A percentile compares a stretch with the other conserved stretches of the same genome.
Conservation (phyloP, 2,888 invertebrate genomes). For the Protodeltote pygarga region DNA sequence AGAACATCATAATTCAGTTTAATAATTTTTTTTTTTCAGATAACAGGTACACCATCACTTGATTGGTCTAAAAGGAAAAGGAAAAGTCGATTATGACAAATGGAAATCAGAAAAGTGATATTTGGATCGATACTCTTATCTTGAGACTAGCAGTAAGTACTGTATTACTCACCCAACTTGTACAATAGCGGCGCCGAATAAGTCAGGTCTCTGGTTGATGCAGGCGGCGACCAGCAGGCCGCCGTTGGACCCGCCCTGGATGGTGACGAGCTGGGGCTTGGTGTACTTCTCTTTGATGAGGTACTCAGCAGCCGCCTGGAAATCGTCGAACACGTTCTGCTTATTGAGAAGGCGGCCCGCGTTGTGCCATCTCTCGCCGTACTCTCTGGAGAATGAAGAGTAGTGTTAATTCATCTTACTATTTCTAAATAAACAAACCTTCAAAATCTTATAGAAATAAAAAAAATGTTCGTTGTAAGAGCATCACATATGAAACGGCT, state of each 20-base stretch:
- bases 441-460: too few relatives aligned
- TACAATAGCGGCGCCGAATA: slow-evolving; percentile 96
- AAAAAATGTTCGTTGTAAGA: too few relatives aligned
- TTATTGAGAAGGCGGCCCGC: slow-evolving; percentile 96
- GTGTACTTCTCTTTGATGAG: slow-evolving; percentile 94
- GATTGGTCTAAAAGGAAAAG: too few relatives aligned
- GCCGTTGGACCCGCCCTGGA: slow-evolving; percentile 98
- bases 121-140: too few relatives aligned
- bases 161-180: slow-evolving; percentile 94
- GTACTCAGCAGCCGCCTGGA: slow-evolving; percentile 96
- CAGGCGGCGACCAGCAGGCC: slow-evolving; percentile 98
- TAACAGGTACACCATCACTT: too few relatives aligned
- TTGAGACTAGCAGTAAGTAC: background rate
- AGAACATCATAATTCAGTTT: too few relatives aligned
- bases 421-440: too few relatives aligned
- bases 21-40: too few relatives aligned
- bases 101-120: too few relatives aligned
- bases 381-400: slow-evolving; percentile 93
- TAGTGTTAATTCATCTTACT: too few relatives aligned
- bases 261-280: slow-evolving; percentile 90
- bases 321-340: slow-evolving; percentile 99
- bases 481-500: too few relatives aligned
- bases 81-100: too few relatives aligned
- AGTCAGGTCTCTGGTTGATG: slow-evolving; percentile 97
- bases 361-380: slow-evolving; percentile 99